phyloP scores from a whole-genome alignment of 2,797 vertebrate genomes.

The Phoxinus dragarum region DNA sequence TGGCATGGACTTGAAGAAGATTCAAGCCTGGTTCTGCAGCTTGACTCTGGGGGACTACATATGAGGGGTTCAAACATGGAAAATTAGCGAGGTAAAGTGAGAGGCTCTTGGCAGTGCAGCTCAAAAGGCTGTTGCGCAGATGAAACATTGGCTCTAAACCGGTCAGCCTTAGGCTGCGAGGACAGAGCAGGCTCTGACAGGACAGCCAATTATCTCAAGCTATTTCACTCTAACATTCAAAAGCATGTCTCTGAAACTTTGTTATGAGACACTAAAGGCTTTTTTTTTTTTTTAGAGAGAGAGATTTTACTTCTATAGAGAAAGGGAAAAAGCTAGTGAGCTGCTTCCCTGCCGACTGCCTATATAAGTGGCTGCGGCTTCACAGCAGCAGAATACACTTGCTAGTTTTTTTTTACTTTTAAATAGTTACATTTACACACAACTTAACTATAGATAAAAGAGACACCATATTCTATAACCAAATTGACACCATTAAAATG shows the following conservation, averaged over 20 bases:
- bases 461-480: not conserved
- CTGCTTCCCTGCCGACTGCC: not conserved
- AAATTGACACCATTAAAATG: not conserved
- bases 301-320: not conserved
- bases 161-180: constrained; percentile 33
- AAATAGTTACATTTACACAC: not conserved
- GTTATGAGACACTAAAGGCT: not conserved
- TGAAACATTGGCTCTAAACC: constrained; percentile 44
- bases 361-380: no score
- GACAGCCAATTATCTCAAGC: constrained; percentile 38
- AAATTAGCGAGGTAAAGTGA: constrained; percentile 38
- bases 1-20: constrained; percentile 50
- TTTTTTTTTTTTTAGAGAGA: not conserved
- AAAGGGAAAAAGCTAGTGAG: not conserved
- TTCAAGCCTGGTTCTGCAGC: constrained; percentile 42
- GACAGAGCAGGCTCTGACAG: constrained; percentile 32
- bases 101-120: constrained; percentile 30
- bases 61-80: constrained; percentile 46
- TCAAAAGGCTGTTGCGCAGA: constrained; percentile 39
- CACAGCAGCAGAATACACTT: not conserved
- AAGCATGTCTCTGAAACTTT: constrained; percentile 20
- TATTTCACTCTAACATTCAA: constrained; percentile 1
- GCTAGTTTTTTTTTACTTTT: not conserved
- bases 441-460: not conserved
- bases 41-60: constrained; percentile 38